phyloP scores from a whole-genome alignment of 2,797 vertebrate species.

The Chaetodon trifasciatus region DNA sequence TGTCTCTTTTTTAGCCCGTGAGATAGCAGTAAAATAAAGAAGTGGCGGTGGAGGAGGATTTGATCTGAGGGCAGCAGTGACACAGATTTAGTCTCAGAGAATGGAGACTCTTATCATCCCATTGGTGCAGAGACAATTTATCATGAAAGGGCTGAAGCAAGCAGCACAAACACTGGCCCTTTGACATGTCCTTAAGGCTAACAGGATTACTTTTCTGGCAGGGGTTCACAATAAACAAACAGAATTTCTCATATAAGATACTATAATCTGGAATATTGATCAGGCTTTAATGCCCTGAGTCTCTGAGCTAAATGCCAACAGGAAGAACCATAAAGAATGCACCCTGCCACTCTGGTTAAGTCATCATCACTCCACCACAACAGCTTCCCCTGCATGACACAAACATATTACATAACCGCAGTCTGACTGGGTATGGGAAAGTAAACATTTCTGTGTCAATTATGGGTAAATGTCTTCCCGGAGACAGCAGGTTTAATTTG shows the following conservation, averaged over 20 bases:
- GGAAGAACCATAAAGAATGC: conserved; percentile 43
- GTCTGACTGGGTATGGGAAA: conserved; percentile 16
- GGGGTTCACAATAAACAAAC: background rate
- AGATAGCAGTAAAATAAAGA: background rate
- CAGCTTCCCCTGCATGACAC: conserved; percentile 33
- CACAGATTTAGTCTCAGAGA: conserved; percentile 1
- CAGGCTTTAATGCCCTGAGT: background rate
- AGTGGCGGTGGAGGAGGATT: background rate
- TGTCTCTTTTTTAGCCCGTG: background rate
- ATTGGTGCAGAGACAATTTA: background rate
- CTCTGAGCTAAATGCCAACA: conserved; percentile 1
- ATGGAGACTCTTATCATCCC: background rate
- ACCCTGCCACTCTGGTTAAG: conserved; percentile 46
- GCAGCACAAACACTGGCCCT: background rate
- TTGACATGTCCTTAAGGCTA: background rate
- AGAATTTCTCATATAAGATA: background rate
- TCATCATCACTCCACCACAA: conserved; percentile 42
- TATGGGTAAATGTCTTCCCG: background rate
- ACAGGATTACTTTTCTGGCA: conserved; percentile 1
- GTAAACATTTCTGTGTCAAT: conserved; percentile 24
- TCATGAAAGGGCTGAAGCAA: background rate
- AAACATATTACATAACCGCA: conserved; percentile 57
- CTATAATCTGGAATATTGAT: background rate
- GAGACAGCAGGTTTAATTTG: conserved; percentile 19
- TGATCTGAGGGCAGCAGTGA: background rate